phyloP scores from a whole-genome alignment of 2,888 invertebrate species.

The Cheilosia impressa region DNA sequence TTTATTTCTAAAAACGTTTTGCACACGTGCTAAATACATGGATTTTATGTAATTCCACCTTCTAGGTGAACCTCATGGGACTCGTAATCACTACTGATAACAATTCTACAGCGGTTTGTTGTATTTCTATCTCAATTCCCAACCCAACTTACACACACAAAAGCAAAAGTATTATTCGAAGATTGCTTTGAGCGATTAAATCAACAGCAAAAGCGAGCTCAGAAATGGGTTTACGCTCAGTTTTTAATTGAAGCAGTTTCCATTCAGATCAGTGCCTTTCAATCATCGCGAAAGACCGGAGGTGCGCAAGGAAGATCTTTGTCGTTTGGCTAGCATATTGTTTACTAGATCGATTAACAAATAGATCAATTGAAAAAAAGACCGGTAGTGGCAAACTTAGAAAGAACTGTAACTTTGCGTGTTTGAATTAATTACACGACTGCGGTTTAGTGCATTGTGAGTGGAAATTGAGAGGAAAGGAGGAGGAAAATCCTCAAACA shows the following conservation, averaged over 20 bases:
- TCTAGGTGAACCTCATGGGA: neutral
- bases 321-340: neutral
- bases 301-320: neutral
- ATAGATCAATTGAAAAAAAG: neutral
- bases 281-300: slow-evolving; percentile 13
- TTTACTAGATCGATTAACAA: neutral
- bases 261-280: slow-evolving; percentile 29
- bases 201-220: slow-evolving; percentile 39
- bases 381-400: slow-evolving; percentile 13
- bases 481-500: too few relatives aligned
- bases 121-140: neutral
- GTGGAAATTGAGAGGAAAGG: neutral
- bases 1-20: too few relatives aligned
- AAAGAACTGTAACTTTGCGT: neutral
- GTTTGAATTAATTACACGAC: slow-evolving; percentile 23
- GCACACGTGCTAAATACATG: neutral
- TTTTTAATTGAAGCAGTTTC: slow-evolving; percentile 41
- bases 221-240: slow-evolving; percentile 43
- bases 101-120: slow-evolving; percentile 13
- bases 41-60: slow-evolving; percentile 12
- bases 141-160: neutral
- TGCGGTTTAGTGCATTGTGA: slow-evolving; percentile 4
- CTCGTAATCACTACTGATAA: slow-evolving; percentile 38
- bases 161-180: slow-evolving; percentile 29
- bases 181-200: slow-evolving; percentile 51